phyloP scores from a whole-genome alignment of 2,113 vertebrate genomes.

The Anolis carolinensis region DNA sequence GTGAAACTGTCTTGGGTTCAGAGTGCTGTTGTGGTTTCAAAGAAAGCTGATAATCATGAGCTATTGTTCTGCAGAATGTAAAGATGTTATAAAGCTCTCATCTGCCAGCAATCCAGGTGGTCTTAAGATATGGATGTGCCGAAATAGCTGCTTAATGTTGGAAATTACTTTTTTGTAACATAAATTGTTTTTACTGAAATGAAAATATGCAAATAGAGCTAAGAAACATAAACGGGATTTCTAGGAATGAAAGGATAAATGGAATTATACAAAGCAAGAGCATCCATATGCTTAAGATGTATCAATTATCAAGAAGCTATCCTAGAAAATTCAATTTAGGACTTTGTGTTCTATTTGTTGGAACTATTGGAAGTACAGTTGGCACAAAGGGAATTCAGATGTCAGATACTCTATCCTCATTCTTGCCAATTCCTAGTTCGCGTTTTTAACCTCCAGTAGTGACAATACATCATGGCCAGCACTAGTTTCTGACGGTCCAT shows the following conservation, averaged over 20 bases:
- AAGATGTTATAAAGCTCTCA: slow-evolving; percentile 1
- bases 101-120: neutral
- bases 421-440: neutral
- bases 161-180: slow-evolving; percentile 13
- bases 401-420: neutral
- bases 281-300: neutral
- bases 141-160: slow-evolving; percentile 7
- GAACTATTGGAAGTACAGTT: neutral
- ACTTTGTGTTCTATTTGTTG: neutral
- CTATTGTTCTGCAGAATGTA: slow-evolving; percentile 45
- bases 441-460: neutral
- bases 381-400: neutral
- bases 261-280: neutral
- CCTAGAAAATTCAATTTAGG: neutral
- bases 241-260: neutral
- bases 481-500: neutral
- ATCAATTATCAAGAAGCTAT: neutral
- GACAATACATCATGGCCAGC: neutral
- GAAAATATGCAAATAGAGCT: neutral
- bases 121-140: slow-evolving; percentile 8
- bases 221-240: neutral
- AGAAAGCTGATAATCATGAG: slow-evolving; percentile 15
- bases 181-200: slow-evolving; percentile 14
- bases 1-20: slow-evolving; percentile 33
- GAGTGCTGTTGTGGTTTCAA: slow-evolving; percentile 38